Evolutionary conservation across 2,797 vertebrate genomes (phyloP).

Genomic region (Anguilla pacifica): DNA sequence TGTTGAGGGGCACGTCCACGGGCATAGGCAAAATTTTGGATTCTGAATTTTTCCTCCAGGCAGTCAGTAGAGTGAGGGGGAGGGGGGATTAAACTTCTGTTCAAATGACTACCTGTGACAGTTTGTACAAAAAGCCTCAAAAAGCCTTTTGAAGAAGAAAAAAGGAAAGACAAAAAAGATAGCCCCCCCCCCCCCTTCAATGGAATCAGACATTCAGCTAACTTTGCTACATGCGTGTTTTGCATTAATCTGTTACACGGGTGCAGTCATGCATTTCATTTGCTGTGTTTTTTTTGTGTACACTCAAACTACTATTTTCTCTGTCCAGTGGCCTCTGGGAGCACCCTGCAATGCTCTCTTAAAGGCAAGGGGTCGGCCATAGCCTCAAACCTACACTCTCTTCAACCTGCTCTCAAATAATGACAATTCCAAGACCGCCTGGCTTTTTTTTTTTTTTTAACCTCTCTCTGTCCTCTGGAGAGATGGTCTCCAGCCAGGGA

Average conservation of each 20-base stretch:
- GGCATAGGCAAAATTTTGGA: background rate
- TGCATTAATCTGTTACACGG: background rate
- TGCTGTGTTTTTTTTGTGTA: background rate
- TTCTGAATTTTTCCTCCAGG: background rate
- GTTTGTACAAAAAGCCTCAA: background rate
- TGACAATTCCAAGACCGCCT: background rate
- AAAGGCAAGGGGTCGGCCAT: background rate
- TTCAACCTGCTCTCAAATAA: background rate
- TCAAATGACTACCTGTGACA: background rate
- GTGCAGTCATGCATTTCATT: background rate
- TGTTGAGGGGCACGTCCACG: background rate
- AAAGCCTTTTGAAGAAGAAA: background rate
- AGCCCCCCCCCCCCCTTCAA: background rate
- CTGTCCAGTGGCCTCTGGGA: background rate
- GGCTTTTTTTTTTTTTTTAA: background rate
- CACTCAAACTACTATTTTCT: background rate
- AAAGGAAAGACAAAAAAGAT: background rate
- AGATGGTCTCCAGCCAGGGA: constrained; percentile 23
- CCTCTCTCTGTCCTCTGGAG: background rate
- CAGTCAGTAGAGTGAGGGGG: background rate
- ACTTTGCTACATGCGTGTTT: background rate
- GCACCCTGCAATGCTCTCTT: background rate
- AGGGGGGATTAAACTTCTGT: background rate
- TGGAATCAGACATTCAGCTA: background rate
- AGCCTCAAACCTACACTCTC: background rate